These are phyloP conservation scores for Hetaerina titia DNA, from an alignment of 2,888 invertebrate genomes.

Conservation along the genomic window DNA sequence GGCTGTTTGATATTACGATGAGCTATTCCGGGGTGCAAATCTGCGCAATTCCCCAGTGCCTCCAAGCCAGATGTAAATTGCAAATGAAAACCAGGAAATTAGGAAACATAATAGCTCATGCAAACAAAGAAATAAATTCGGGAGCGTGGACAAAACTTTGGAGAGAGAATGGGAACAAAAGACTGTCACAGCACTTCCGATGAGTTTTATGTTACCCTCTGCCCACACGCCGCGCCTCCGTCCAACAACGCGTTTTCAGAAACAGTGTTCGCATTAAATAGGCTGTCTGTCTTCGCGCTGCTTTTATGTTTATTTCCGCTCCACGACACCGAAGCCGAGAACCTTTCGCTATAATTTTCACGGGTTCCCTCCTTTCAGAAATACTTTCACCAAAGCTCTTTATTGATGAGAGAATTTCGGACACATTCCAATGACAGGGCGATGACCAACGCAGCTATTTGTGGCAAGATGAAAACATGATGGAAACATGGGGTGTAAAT, in stretches of 20 bases:
- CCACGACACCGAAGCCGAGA: constrained; percentile 17
- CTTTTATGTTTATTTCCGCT: constrained; percentile 1
- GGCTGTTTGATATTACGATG: no score
- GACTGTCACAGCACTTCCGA: not conserved
- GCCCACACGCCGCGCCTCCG: not conserved
- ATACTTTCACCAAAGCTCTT: not conserved
- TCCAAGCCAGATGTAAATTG: not conserved
- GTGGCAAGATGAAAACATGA: not conserved
- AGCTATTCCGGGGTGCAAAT: no score
- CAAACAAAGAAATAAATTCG: not conserved
- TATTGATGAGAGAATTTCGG: not conserved
- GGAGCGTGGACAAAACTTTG: not conserved
- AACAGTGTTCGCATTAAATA: constrained; percentile 7
- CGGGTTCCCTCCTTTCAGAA: constrained; percentile 2
- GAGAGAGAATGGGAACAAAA: not conserved
- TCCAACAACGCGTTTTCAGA: not conserved
- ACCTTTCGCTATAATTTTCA: constrained; percentile 17
- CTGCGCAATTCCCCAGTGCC: not conserved
- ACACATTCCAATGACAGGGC: not conserved
- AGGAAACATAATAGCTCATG: not conserved
- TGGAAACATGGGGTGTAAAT: not conserved
- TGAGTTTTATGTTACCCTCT: not conserved
- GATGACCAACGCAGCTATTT: not conserved
- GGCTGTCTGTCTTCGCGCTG: constrained; percentile 4
- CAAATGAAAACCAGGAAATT: not conserved